phyloP scores from a whole-genome alignment of 30 jellyfish, hydroid and myxozoan species.

The Phacellophora camtschatica region DNA sequence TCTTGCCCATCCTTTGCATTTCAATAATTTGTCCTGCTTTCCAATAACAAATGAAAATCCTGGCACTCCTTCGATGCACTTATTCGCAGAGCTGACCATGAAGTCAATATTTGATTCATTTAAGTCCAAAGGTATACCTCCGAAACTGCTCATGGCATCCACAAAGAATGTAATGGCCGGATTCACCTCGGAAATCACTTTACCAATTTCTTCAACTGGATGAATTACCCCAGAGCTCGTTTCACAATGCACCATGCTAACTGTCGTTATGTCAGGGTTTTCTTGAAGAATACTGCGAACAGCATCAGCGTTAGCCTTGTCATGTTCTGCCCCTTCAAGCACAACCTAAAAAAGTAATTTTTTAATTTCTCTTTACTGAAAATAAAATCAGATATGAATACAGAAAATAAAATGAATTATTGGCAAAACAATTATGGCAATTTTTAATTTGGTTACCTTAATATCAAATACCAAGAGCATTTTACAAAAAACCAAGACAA shows the following conservation, averaged over 20 bases:
- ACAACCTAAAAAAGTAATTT: constrained; percentile 51
- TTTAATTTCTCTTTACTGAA: no score
- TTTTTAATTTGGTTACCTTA: no score
- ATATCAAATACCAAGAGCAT: no score
- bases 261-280: constrained; percentile 78
- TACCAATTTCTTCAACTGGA: constrained; percentile 93
- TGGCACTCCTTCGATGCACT: constrained; percentile 96
- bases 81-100: constrained; percentile 94
- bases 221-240: constrained; percentile 95
- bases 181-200: constrained; percentile 45
- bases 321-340: constrained; percentile 69
- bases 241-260: constrained; percentile 98
- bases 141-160: constrained; percentile 99
- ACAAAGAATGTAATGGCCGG: constrained; percentile 89
- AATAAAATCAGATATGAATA: no score
- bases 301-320: constrained; percentile 65
- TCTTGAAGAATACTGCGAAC: constrained; percentile 39
- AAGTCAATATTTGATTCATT: constrained; percentile 69
- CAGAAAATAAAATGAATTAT: no score
- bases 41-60: constrained; percentile 86
- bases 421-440: no score
- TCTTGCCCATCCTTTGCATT: constrained; percentile 83
- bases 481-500: no score
- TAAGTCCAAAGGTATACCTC: constrained; percentile 82
- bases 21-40: constrained; percentile 53